Evolutionary conservation across 2,888 invertebrate species (phyloP).

Genomic region (Bellardia pandia): DNA sequence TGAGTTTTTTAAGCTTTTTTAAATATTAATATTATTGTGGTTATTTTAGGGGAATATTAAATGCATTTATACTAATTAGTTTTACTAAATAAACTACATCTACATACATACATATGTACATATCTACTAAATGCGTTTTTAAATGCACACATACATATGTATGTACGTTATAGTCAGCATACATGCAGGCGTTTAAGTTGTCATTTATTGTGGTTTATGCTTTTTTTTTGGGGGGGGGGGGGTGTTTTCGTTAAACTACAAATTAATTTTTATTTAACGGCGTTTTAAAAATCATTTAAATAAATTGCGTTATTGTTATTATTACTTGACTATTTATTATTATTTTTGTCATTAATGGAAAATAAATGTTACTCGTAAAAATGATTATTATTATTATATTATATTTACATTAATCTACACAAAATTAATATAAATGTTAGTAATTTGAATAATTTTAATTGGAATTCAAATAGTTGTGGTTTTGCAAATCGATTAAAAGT

Average conservation of each 20-base stretch:
- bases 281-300: slow-evolving; percentile 59
- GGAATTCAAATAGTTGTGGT: slow-evolving; percentile 34
- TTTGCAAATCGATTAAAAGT: slow-evolving; percentile 21
- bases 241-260: slow-evolving; percentile 6
- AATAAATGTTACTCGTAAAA: slow-evolving; percentile 18
- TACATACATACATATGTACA: background rate
- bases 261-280: slow-evolving; percentile 47
- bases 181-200: slow-evolving; percentile 5
- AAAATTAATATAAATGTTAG: slow-evolving; percentile 32
- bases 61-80: slow-evolving; percentile 55
- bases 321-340: slow-evolving; percentile 6
- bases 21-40: slow-evolving; percentile 42
- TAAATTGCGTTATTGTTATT: slow-evolving; percentile 38
- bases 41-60: slow-evolving; percentile 35
- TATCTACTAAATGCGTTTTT: slow-evolving; percentile 1
- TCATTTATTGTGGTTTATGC: slow-evolving; percentile 14
- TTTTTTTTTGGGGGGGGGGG: background rate
- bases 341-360: slow-evolving; percentile 28
- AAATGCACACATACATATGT: background rate
- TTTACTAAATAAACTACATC: slow-evolving; percentile 40
- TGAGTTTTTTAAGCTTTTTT: background rate
- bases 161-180: background rate
- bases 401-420: slow-evolving; percentile 1
- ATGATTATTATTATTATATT: background rate
- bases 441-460: slow-evolving; percentile 31